phyloP scores from a whole-genome alignment of 2,888 invertebrate genomes.

The Erebia epiphron region DNA sequence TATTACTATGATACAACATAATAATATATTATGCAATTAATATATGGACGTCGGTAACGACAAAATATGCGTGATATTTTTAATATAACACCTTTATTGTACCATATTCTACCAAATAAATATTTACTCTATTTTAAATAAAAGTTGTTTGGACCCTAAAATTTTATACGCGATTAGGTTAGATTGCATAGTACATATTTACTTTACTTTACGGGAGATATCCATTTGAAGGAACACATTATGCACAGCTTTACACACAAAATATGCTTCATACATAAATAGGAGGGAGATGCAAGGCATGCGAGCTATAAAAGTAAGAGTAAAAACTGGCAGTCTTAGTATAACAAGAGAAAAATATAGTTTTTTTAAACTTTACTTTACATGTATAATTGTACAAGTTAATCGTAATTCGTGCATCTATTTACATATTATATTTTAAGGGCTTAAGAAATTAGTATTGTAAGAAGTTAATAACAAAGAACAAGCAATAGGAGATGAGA shows the following conservation, averaged over 20 bases:
- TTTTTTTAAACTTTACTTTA: neutral
- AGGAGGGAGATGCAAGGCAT: neutral
- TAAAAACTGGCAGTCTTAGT: neutral
- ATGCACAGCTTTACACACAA: neutral
- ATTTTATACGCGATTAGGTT: too few species aligned
- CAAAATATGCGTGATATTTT: too few species aligned
- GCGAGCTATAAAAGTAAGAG: neutral
- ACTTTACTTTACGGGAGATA: neutral
- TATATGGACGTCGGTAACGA: too few species aligned
- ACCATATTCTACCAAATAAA: too few species aligned
- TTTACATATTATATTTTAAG: conserved; percentile 6
- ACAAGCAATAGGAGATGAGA: conserved; percentile 9
- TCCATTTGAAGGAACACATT: neutral
- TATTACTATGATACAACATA: too few species aligned
- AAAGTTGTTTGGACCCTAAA: too few species aligned
- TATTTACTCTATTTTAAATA: too few species aligned
- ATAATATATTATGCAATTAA: too few species aligned
- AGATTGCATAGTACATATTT: too few species aligned
- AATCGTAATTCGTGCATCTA: conserved; percentile 5
- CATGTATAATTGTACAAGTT: neutral
- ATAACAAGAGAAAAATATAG: neutral
- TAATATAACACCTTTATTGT: too few species aligned
- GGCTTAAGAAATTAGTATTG: neutral
- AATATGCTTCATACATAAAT: too few species aligned
- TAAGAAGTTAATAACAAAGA: conserved; percentile 11